Evolutionary conservation across 2,888 invertebrate species (phyloP).

Genomic region (Caenorhabditis sp.): DNA sequence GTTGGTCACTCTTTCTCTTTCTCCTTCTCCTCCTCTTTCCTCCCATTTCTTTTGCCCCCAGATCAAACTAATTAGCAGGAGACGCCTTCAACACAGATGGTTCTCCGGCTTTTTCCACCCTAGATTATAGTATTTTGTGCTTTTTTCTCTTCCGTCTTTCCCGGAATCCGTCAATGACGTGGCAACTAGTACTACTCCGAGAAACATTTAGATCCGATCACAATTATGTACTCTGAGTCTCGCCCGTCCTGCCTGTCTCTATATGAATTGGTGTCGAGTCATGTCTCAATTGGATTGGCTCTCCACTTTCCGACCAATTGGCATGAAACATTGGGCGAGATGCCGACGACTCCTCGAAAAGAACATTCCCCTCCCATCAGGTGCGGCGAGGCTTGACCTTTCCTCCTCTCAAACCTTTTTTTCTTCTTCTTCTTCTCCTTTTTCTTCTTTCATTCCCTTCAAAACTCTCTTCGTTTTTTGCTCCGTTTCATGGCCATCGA

Average conservation of each 20-base stretch:
- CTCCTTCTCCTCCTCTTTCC: not conserved
- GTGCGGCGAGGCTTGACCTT: slow-evolving; percentile 20
- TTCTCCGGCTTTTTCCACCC: slow-evolving; percentile 3
- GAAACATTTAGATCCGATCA: slow-evolving; percentile 25
- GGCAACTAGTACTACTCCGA: not conserved
- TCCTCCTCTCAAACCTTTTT: not conserved
- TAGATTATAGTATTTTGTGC: slow-evolving; percentile 43
- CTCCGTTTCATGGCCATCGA: not conserved
- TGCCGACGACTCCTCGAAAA: not conserved
- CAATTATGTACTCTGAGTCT: slow-evolving; percentile 30
- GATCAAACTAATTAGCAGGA: slow-evolving; percentile 43
- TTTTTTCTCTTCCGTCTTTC: slow-evolving; percentile 18
- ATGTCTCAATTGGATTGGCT: slow-evolving; percentile 40
- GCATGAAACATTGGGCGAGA: slow-evolving; percentile 33
- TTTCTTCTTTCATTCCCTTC: not conserved
- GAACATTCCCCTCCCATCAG: slow-evolving; percentile 15
- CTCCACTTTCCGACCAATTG: slow-evolving; percentile 13
- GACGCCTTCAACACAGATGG: slow-evolving; percentile 4
- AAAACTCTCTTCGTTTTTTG: not conserved
- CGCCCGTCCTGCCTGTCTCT: slow-evolving; percentile 9
- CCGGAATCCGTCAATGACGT: slow-evolving; percentile 8
- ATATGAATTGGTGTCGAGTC: slow-evolving; percentile 9
- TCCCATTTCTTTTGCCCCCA: slow-evolving; percentile 4
- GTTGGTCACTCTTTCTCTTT: not conserved
- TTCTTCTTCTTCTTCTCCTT: slow-evolving; percentile 1